Evolutionary conservation across 2,113 vertebrate genomes (phyloP).

Genomic region (Paracanthobrama guichenoti): DNA sequence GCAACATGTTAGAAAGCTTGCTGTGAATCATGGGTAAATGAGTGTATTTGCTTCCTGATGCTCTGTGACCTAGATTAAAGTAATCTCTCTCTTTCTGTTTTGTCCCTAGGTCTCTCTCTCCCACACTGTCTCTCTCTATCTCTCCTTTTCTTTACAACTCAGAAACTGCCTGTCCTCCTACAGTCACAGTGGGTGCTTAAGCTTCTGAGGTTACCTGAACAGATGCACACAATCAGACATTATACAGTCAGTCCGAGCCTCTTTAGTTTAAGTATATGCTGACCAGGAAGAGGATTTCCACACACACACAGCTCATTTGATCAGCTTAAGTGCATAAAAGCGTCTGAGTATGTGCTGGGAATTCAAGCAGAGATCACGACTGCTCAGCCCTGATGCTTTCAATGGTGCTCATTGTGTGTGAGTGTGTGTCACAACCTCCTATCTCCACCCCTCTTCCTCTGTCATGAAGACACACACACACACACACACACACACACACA

Average conservation of each 20-base stretch:
- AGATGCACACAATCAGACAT: conserved; percentile 35
- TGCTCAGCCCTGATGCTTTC: conserved; percentile 64
- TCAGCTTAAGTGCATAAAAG: conserved; percentile 57
- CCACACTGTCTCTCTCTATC: conserved; percentile 37
- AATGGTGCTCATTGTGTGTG: conserved; percentile 72
- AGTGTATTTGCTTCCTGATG: conserved; percentile 72
- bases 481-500: background rate
- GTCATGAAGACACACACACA: conserved; percentile 22
- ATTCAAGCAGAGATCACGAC: conserved; percentile 66
- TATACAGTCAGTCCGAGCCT: conserved; percentile 17
- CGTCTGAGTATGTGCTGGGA: conserved; percentile 62
- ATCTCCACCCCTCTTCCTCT: background rate
- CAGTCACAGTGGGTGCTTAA: conserved; percentile 22
- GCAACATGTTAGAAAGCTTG: conserved; percentile 53
- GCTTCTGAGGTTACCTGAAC: conserved; percentile 28
- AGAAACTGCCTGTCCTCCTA: conserved; percentile 40
- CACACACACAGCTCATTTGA: conserved; percentile 50
- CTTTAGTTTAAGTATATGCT: conserved; percentile 25
- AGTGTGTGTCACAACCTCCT: conserved; percentile 29
- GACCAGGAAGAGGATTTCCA: conserved; percentile 36
- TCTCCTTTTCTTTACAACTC: conserved; percentile 14
- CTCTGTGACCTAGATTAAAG: conserved; percentile 78
- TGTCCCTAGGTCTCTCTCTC: conserved; percentile 25
- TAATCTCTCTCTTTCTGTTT: conserved; percentile 67
- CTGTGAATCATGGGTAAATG: conserved; percentile 71